phyloP scores from a whole-genome alignment of 2,113 vertebrate species.

The Emydocephalus ijimae region DNA sequence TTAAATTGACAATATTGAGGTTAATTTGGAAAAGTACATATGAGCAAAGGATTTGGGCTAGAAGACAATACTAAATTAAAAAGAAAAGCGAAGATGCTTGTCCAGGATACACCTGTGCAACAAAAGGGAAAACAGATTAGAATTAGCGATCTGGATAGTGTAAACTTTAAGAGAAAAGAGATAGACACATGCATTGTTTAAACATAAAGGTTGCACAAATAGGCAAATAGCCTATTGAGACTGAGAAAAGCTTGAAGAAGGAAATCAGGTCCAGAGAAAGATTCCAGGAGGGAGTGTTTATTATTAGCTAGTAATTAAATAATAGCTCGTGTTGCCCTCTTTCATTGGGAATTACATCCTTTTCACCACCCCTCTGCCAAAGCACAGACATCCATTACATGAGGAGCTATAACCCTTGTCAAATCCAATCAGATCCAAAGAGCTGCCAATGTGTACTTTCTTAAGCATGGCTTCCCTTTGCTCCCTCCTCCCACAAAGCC shows the following conservation, averaged over 20 bases:
- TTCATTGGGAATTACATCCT: constrained; percentile 79
- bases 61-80: not conserved
- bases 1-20: not conserved
- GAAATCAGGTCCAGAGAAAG: constrained; percentile 67
- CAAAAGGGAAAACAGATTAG: not conserved
- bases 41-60: not conserved
- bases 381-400: constrained; percentile 84
- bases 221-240: not conserved
- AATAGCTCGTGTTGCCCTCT: constrained; percentile 76
- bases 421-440: constrained; percentile 81
- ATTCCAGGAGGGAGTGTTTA: constrained; percentile 62
- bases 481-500: constrained; percentile 72
- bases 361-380: constrained; percentile 74
- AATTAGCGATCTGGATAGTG: not conserved
- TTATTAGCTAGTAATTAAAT: constrained; percentile 81
- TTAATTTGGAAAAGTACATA: not conserved
- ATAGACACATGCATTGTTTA: not conserved
- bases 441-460: constrained; percentile 74
- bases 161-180: not conserved
- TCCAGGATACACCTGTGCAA: not conserved
- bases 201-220: constrained; percentile 48
- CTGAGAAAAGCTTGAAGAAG: constrained; percentile 73
- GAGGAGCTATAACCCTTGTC: constrained; percentile 91
- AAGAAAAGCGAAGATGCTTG: not conserved
- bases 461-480: constrained; percentile 74